Evolutionary conservation across 2,113 vertebrate genomes (phyloP).

Genomic region (Chamaetylas fuelleborni): DNA sequence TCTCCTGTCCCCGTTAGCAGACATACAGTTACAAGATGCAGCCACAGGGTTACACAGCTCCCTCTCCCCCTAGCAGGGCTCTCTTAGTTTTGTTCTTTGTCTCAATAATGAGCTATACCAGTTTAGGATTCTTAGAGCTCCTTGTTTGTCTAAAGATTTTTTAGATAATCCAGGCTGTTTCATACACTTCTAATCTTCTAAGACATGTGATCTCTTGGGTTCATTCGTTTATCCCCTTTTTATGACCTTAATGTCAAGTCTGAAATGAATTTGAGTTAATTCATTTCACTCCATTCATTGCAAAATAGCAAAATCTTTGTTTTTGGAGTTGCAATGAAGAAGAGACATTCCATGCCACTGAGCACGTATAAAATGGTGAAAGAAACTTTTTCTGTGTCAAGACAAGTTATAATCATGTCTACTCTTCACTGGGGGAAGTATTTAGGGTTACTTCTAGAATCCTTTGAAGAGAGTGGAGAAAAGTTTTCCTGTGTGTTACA

Average conservation of each 20-base stretch:
- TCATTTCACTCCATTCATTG: neutral
- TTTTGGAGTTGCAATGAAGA: neutral
- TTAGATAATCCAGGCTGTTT: neutral
- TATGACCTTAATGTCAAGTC: neutral
- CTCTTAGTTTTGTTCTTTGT: neutral
- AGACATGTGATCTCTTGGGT: neutral
- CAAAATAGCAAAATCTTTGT: neutral
- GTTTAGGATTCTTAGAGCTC: neutral
- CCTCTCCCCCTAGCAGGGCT: neutral
- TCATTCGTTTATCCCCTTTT: neutral
- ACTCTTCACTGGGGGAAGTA: neutral
- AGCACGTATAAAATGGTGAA: neutral
- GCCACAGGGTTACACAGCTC: neutral
- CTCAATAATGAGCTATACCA: neutral
- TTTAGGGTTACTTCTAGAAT: neutral
- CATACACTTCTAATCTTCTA: neutral
- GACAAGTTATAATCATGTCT: neutral
- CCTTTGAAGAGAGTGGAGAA: neutral
- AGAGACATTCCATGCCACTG: neutral
- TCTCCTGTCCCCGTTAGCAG: rapidly evolving
- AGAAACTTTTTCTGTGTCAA: neutral
- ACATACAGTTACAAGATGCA: neutral
- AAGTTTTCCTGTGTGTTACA: neutral
- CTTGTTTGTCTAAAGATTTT: neutral
- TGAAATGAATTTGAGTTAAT: neutral